Evolutionary conservation across 2,888 invertebrate species (phyloP).

Genomic region (Drosophila mimetica): DNA sequence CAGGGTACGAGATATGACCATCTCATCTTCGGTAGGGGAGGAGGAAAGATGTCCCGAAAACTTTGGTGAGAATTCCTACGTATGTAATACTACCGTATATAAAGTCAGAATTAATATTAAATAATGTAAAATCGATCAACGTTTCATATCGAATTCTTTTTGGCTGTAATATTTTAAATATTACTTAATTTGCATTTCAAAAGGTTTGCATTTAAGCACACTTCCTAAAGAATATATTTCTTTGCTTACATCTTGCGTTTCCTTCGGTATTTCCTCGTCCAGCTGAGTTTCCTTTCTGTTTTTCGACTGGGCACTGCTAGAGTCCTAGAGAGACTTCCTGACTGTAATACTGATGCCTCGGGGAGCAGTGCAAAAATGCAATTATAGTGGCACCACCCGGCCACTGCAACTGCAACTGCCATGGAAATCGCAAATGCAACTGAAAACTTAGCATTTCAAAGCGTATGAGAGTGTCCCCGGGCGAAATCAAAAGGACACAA

Average conservation of each 20-base stretch:
- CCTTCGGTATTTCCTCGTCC: neutral
- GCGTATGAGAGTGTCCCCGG: conserved; percentile 5
- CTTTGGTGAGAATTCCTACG: no score
- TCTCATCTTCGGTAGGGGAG: no score
- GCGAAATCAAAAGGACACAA: conserved; percentile 4
- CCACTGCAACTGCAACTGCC: conserved; percentile 5
- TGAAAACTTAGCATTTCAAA: conserved; percentile 25
- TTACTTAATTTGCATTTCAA: no score
- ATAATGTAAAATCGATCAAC: no score
- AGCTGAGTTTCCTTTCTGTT: conserved; percentile 1
- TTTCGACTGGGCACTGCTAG: neutral
- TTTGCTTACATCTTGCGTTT: neutral
- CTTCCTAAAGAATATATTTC: neutral
- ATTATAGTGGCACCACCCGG: conserved; percentile 44
- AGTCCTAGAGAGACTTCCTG: neutral
- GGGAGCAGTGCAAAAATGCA: conserved; percentile 57
- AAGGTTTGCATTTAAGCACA: no score
- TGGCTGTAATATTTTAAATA: no score
- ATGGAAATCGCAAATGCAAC: conserved; percentile 2
- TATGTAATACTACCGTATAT: no score
- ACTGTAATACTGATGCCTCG: conserved; percentile 13
- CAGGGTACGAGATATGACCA: neutral
- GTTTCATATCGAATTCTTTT: no score
- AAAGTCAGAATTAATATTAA: no score
- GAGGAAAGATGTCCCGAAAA: no score